Conservation (phyloP, 2,797 vertebrate genomes). For the Masticophis lateralis region DNA sequence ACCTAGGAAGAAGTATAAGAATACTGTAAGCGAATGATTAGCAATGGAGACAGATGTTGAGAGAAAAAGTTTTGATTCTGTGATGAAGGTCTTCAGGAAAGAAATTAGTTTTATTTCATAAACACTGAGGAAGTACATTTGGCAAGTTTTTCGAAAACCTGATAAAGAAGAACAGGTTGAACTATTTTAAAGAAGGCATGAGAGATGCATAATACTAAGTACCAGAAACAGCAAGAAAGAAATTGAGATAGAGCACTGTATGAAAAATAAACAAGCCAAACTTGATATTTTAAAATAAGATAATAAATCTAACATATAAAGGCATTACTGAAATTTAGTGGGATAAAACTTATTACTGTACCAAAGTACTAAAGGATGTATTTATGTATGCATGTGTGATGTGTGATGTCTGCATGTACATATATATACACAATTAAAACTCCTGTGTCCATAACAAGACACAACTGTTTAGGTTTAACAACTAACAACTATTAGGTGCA, state of each 20-base stretch:
- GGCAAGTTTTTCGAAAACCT: not conserved
- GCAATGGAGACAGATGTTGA: not conserved
- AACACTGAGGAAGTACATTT: not conserved
- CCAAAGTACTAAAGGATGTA: not conserved
- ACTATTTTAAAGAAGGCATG: not conserved
- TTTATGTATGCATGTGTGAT: not conserved
- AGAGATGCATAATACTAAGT: not conserved
- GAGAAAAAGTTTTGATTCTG: not conserved
- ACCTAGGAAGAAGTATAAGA: not conserved
- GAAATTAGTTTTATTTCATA: not conserved
- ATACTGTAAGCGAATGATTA: not conserved
- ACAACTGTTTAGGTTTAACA: no score
- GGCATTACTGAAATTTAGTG: not conserved
- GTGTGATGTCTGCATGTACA: not conserved
- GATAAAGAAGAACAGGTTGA: not conserved
- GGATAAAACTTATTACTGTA: not conserved
- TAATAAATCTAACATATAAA: not conserved
- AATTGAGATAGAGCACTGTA: not conserved
- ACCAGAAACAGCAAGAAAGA: not conserved
- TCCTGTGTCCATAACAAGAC: not conserved
- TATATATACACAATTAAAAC: not conserved
- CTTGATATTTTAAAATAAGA: not conserved
- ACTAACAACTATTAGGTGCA: not conserved
- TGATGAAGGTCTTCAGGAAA: not conserved
- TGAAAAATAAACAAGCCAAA: not conserved